Evolutionary conservation across 2,888 invertebrate species (phyloP).

Genomic region (Meandrusa payeni): DNA sequence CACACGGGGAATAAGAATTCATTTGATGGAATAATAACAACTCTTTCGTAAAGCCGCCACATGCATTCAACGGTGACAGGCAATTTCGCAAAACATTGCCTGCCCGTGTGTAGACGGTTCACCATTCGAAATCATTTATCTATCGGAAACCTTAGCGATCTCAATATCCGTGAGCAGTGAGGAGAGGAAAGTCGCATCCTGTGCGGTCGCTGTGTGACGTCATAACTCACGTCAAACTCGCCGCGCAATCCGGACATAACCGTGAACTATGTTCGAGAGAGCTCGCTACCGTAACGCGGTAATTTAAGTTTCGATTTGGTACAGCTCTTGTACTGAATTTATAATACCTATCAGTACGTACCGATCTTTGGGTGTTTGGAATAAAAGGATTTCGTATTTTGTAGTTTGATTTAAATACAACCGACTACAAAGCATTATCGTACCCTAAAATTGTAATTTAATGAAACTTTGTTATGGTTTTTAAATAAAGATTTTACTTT

Average conservation of each 20-base stretch:
- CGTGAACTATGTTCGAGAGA: conserved; percentile 14
- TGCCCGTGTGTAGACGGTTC: conserved; percentile 13
- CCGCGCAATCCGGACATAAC: conserved; percentile 30
- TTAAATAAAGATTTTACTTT: too few species aligned
- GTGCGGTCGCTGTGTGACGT: conserved; percentile 37
- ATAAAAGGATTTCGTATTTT: too few species aligned
- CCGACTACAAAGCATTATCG: too few species aligned
- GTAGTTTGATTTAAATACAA: too few species aligned
- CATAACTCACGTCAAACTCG: conserved; percentile 49
- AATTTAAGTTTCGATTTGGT: conserved; percentile 9
- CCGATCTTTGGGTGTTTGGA: too few species aligned
- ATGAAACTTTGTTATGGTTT: too few species aligned
- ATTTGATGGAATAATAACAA: conserved; percentile 17
- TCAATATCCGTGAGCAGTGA: conserved; percentile 39
- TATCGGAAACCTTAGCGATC: conserved; percentile 37
- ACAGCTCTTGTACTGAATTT: conserved; percentile 1
- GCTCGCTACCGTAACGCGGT: conserved; percentile 5
- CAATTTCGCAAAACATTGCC: conserved; percentile 21
- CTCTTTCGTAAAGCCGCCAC: conserved; percentile 13
- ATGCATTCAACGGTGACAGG: conserved; percentile 13
- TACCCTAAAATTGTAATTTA: too few species aligned
- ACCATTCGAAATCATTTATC: conserved; percentile 31
- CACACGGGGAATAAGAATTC: conserved; percentile 3
- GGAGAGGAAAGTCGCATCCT: conserved; percentile 37
- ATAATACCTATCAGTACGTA: too few species aligned